Base-by-base conservation (phyloP, 2,888 invertebrate genomes). In the Geotrupes spiniger region DNA sequence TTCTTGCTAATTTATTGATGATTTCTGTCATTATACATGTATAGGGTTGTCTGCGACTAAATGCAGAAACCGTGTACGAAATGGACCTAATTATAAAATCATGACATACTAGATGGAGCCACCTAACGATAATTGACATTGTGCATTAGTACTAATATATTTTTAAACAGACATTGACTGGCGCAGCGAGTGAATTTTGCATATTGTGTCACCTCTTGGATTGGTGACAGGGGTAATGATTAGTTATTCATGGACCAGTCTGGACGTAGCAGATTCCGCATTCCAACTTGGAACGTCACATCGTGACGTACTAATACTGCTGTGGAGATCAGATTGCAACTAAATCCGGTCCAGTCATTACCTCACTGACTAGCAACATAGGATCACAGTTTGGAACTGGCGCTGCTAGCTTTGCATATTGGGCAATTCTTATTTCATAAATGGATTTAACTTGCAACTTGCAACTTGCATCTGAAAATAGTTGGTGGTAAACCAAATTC, bases 161-260 rank as follows among this genome's bases (percentile, higher is more conserved):
- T 59, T 59, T 61, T 61, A 57, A 60, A 40, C 51, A 54, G 51
- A 48, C 47, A 53, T 41, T 57, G 58, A 57, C 57, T 54, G 44
- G 53, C 48, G 37, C 54, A 52, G 50, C 51, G 48, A 39, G 42
- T 56, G 50, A 54, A 56, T 56, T 56, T 56, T 56, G 51, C 56
- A 56, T 54, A 52, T 49, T 56, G 49, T 48, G 45, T 45, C 51
- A 37, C 44, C 42, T 43, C 45, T 49, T 42, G 42, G 52, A 53
- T 55, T 56, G 51, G 57, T 61, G 61, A 60, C 59, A 60, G 56
- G 58, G 59, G 61, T 52, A 43, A 54, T 51, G 51, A 58, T 61
- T 59, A 58, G 49, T 50, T 47, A 59, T 61, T 58, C 58, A 52
- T 42, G 49, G 46, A 50, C 39, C 46, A 42, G 46, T 46, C 50